Base-by-base conservation (phyloP, 2,797 vertebrate species). In the Gymnopithys bicolor region DNA sequence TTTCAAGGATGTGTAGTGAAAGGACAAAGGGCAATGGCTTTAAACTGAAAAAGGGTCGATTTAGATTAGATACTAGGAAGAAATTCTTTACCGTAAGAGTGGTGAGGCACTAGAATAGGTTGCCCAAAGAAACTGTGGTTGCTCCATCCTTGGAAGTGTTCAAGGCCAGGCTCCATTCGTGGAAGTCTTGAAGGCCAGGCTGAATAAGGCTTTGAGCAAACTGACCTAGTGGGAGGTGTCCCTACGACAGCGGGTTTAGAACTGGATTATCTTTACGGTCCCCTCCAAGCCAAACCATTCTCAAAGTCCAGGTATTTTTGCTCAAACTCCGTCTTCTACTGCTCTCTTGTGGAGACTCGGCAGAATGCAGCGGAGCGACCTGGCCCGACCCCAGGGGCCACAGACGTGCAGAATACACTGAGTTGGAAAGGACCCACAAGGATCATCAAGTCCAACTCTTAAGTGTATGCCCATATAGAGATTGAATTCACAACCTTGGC, bases 261-360 rank as follows among this genome's bases (percentile, higher is more conserved):
- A 17, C 2, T 1, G 66, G 12, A 6, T 12, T 22, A 28, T 5
- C 9, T 18, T 33, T n/a, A 2, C 14, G 16, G 19, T 17, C 21
- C 19, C 32, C 43, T 24, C 22, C 33, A 21, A 5, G 12, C 25
- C 52, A 2, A 71, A 24, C 12, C 0, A 4, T 6, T 48, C 80
- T 32, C 0, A 0, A 18, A 21, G 24, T 24, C 46, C 80, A 4
- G 46, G 22, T 4, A 39, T 6, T 25, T 2, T 23, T 1, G 28
- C 37, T 32, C 5, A 89, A 94, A 71, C 53, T 3, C 39, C 79
- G 48, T 90, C 93, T 73, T 92, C 21, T 19, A 58, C 68, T 85
- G 93, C 87, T 76, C 93, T 83, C 94, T 37, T 17, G 81, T 95
- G 95, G 94, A 8, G 0, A 5, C 2, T 15, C 8, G 7, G 64